Percentiles rank a stretch among this genome's conserved stretches.
Conservation (phyloP, 2,888 invertebrate genomes). For the Hypena proboscidalis region DNA sequence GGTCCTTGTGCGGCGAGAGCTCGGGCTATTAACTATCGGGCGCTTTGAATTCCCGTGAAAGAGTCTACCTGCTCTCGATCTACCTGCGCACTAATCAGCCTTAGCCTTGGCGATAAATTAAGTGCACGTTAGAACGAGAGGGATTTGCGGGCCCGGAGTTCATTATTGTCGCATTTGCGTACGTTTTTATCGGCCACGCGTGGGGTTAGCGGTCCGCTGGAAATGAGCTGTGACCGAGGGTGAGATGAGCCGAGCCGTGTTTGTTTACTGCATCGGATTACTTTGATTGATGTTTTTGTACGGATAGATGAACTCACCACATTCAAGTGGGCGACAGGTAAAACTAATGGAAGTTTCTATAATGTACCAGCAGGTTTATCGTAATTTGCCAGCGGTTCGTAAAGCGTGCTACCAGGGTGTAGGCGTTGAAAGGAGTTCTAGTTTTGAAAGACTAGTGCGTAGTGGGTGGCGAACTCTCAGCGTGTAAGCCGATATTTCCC, state of each 20-base stretch:
- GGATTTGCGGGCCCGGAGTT: conserved; percentile 68
- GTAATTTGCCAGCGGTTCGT: no score
- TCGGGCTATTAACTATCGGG: conserved; percentile 42
- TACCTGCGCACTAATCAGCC: conserved; percentile 75
- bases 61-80: conserved; percentile 66
- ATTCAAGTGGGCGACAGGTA: no score
- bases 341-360: background rate
- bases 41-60: conserved; percentile 66
- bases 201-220: conserved; percentile 25
- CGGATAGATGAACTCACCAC: no score
- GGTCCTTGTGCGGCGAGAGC: conserved; percentile 35
- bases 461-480: conserved; percentile 75
- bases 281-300: conserved; percentile 31
- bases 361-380: background rate
- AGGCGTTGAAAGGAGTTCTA: conserved; percentile 52
- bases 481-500: conserved; percentile 82
- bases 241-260: conserved; percentile 6
- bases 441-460: conserved; percentile 55
- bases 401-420: conserved; percentile 49
- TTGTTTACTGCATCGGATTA: conserved; percentile 31
- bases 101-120: conserved; percentile 75
- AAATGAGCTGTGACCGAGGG: conserved; percentile 20
- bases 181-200: conserved; percentile 48
- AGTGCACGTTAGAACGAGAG: conserved; percentile 60
- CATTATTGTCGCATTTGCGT: conserved; percentile 70